Conservation (phyloP, 2,888 invertebrate species). For the Pogonocherus hispidulus region DNA sequence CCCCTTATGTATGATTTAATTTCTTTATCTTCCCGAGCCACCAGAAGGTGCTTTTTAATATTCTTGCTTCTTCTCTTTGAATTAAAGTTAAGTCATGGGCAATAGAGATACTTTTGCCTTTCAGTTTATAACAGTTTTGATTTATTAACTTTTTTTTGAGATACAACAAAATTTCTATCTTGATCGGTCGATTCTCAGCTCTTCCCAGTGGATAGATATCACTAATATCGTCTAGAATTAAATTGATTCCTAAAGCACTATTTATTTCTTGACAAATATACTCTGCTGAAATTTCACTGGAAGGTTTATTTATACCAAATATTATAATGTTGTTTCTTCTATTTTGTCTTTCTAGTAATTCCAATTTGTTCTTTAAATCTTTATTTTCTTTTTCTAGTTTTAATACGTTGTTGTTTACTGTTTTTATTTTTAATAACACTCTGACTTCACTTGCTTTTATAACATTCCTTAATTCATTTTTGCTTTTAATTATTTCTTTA, state of each 20-base stretch:
- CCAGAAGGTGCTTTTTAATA: not conserved
- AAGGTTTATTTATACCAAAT: too few species aligned
- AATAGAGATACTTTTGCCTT: not conserved
- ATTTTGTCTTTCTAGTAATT: too few species aligned
- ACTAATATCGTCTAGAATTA: not conserved
- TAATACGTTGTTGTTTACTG: too few species aligned
- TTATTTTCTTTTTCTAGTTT: too few species aligned
- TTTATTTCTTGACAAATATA: constrained; percentile 2
- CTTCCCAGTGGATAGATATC: not conserved
- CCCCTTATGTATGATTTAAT: not conserved
- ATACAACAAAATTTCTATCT: not conserved
- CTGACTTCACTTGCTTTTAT: too few species aligned
- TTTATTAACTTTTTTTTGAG: not conserved
- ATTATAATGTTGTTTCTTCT: too few species aligned
- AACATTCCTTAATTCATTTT: too few species aligned
- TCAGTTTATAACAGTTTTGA: not conserved
- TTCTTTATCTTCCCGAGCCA: not conserved
- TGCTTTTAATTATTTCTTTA: too few species aligned
- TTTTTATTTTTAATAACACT: too few species aligned
- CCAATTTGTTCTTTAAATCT: too few species aligned
- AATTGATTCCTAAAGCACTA: not conserved
- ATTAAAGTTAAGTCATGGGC: not conserved
- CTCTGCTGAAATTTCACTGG: not conserved
- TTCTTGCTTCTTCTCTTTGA: not conserved
- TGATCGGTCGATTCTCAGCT: not conserved